Evolutionary conservation across 2,888 invertebrate species (phyloP), one percentile per base, ranked within the genome.

Genomic region (Chymomyza procnemis): DNA sequence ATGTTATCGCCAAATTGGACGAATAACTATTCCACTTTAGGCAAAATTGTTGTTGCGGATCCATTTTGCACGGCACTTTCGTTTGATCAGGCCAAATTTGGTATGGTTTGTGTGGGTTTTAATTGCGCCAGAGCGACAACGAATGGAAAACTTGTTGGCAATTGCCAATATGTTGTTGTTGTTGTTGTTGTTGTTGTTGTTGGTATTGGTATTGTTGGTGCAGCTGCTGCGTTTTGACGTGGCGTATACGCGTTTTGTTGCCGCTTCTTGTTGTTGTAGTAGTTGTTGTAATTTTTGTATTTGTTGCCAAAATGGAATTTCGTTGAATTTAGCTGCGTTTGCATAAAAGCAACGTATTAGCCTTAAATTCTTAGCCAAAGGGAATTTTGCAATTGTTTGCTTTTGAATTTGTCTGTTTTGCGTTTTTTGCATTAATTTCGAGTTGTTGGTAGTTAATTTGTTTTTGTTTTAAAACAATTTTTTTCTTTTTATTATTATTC

Each of bases 1-100:
- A 97, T 88, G 97, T 96, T 88, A 96, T 96, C 88, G 97, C 96
- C 92, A 97, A 93, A 93, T 97, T 97, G 90, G 95, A 96, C 91
- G 97, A 97, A 92, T 97, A 97, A 93, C 96, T 97, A 94, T 97
- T 97, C 97, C 97, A 97, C 94, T 97, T 97, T 89, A 97, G 94
- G 93, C 97, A 97, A 93, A 97, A 97, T 93, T 97, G 97, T 92
- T 97, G 97, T 93, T 97, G 96, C 91, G 96, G 95, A 94, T 96
- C 96, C 97, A 97, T 97, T 92, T 74, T 84, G 74, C 59, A 63
- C 58, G 57, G 61, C 54, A 19, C 54, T 54, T 54, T 54, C 19
- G 54, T 14, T 8, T 50, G 50, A 74, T 77, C 74, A 68, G 66
- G 70, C 64, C 76, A 76, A 67, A 50, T 16, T 14, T 50, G 19